phyloP scores from a whole-genome alignment of 1,140 invertebrate genomes.

The Drosophila kanapiae region DNA sequence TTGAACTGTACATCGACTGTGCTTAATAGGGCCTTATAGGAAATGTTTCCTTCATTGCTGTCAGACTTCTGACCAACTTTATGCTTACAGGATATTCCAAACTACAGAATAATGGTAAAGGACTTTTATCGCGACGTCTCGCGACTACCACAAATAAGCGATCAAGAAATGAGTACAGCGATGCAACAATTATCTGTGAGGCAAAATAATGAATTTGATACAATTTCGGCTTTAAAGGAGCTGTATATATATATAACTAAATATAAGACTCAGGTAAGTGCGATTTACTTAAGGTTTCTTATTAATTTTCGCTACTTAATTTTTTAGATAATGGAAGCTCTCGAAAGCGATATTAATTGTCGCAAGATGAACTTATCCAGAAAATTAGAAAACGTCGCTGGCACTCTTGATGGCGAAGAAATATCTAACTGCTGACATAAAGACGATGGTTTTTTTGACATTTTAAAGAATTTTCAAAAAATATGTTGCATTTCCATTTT shows the following conservation, averaged over 20 bases:
- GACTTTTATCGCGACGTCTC: conserved; percentile 95
- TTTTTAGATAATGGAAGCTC: conserved; percentile 89
- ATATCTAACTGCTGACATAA: conserved; percentile 83
- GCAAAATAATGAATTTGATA: conserved; percentile 95
- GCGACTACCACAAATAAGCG: conserved; percentile 93
- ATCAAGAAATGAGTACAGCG: conserved; percentile 95
- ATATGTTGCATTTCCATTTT: conserved; percentile 1
- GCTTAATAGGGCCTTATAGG: too few relatives aligned
- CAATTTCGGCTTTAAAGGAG: conserved; percentile 95
- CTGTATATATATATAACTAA: conserved; percentile 97
- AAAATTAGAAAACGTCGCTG: conserved; percentile 95
- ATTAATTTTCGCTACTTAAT: background rate
- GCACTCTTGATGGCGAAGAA: conserved; percentile 93
- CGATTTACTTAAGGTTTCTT: background rate
- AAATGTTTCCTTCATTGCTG: too few relatives aligned
- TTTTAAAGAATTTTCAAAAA: conserved; percentile 12
- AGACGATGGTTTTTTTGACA: conserved; percentile 11
- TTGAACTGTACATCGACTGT: too few relatives aligned
- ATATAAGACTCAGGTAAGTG: conserved; percentile 94
- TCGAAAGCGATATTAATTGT: conserved; percentile 92
- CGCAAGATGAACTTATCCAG: conserved; percentile 95
- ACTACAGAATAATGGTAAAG: conserved; percentile 94
- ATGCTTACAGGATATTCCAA: conserved; percentile 90
- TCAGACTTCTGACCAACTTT: background rate
- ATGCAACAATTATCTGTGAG: conserved; percentile 96